Evolutionary conservation across 2,113 vertebrate genomes (phyloP), one percentile per base, ranked within the genome.

Genomic region (Passer montanus): DNA sequence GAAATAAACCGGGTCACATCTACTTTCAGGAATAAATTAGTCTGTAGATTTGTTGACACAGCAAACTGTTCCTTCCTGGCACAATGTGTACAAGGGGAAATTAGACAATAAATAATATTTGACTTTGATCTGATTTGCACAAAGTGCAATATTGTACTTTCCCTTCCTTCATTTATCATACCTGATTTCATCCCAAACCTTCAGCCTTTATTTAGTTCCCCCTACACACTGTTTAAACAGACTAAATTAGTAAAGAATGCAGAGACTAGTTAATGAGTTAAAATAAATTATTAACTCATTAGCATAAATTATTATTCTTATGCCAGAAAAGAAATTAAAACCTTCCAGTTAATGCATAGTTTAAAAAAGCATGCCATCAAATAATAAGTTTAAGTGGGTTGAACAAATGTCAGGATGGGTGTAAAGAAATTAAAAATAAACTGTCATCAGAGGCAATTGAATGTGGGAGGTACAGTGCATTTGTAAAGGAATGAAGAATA

Each of bases 61-160:
- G 41, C 50, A 95, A 75, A 92, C 14, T 19, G 8, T 74, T 91
- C 49, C 46, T 93, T 88, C 46, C 73, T 85, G 67, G 53, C 20
- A 79, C 18, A 66, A 64, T 44, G 35, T 75, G 46, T 86, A 76
- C 49, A 84, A 84, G 37, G 62, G 43, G 28, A 94, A 95, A 96
- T 93, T 94, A 95, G 62, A 86, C 33, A 92, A 87, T 94, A 96
- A 91, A 94, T 91, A 96, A 78, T 85, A 94, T 84, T 88, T 96
- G 73, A 87, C 44, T 95, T 86, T 91, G 82, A 94, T 90, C 49
- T 94, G 76, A 95, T 92, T 94, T 96, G 50, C 70, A 88, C 76
- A 74, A 73, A 88, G 31, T 35, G 67, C 59, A 90, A 74, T 86
- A 87, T 55, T 74, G 37, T 88, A 55, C n/a, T 86, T 81, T 85